Evolutionary conservation across 1,140 invertebrate species (phyloP).

Genomic region (Aphaenogaster ashmeadi): DNA sequence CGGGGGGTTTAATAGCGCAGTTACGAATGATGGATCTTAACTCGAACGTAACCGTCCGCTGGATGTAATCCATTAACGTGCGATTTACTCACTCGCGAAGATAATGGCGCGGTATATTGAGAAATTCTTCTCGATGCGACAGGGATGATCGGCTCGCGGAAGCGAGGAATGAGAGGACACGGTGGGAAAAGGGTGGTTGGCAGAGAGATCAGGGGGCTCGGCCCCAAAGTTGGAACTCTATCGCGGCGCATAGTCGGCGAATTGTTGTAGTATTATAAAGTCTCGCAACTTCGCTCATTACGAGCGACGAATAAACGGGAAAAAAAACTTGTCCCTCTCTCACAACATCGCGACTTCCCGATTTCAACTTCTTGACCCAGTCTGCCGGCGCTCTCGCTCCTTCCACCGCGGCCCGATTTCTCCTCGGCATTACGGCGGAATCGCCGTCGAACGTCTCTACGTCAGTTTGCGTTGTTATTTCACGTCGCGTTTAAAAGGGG

Average conservation of each 20-base stretch:
- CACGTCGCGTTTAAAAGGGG: neutral
- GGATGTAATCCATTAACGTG: conserved; percentile 67
- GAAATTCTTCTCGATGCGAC: neutral
- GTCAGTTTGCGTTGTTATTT: neutral
- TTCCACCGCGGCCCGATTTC: neutral
- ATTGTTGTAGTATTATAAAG: conserved; percentile 33
- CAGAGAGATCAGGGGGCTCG: conserved; percentile 10
- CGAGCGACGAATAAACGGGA: conserved; percentile 41
- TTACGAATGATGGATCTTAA: conserved; percentile 72
- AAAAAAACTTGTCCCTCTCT: conserved; percentile 45
- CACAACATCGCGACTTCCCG: conserved; percentile 22
- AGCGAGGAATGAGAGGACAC: neutral
- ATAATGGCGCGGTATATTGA: conserved; percentile 26
- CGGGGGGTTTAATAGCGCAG: conserved; percentile 59
- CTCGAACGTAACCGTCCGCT: conserved; percentile 27
- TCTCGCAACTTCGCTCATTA: conserved; percentile 60
- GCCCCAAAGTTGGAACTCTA: neutral
- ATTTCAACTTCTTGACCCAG: conserved; percentile 53
- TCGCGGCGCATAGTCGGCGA: conserved; percentile 36
- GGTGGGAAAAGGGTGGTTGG: neutral
- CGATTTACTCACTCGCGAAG: conserved; percentile 35
- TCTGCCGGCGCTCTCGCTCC: neutral
- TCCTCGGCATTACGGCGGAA: neutral
- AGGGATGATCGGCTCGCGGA: conserved; percentile 36
- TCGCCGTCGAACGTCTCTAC: neutral